Base-by-base conservation (phyloP, 1,140 invertebrate species). In the Glossosoma conforme region DNA sequence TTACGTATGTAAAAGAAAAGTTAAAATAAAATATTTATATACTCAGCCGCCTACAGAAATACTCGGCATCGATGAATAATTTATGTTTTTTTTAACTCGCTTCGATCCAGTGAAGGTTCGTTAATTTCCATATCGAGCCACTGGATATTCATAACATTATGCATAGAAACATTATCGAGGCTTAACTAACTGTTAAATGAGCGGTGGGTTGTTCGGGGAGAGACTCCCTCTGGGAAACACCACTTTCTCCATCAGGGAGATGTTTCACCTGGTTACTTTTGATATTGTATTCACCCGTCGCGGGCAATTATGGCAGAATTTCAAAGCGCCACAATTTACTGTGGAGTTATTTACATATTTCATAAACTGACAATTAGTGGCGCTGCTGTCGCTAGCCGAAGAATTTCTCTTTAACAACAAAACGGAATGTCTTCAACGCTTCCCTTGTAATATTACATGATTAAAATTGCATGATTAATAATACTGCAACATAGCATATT, bases 141-240 rank as follows among this genome's bases (percentile, higher is more conserved):
- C 25, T 21, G 41, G 41, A 44, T 44, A 44, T 44, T 44, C 30
- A 44, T 36, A 44, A 37, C 48, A 37, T 51, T 51, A 51, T 51
- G 48, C 48, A 51, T 44, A 35, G 41, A 40, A 51, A 44, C 48
- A 51, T 51, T 51, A 44, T 51, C 32, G 48, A 28, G 41, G 48
- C 44, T 51, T 51, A 51, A 51, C 48, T 51, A 51, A 51, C 48
- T 51, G 48, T 44, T 51, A 51, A 51, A 51, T 51, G 41, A 51
- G 41, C 41, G 33, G 41, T 20, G 43, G 36, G 35, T 4, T n/a
- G 24, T 21, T 15, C 15, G 32, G 15, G 11, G 15, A 33, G 15
- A 33, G 32, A n/a, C n/a, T n/a, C n/a, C n/a, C n/a, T n/a, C n/a
- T n/a, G n/a, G n/a, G n/a, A n/a, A n/a, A n/a, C n/a, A n/a, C n/a